Conservation (phyloP, 2,113 vertebrate species). For the Sterna hirundo region DNA sequence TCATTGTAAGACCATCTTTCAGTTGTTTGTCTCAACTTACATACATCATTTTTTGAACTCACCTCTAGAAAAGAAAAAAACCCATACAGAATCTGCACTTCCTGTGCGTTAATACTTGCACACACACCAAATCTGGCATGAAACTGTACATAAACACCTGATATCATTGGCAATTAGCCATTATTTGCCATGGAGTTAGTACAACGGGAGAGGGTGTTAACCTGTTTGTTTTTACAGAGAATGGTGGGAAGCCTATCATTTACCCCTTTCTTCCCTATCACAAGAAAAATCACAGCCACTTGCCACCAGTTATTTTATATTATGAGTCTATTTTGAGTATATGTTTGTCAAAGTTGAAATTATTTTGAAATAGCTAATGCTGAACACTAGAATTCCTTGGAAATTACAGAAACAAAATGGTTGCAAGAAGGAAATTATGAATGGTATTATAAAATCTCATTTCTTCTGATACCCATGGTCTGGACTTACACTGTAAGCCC, state of each 20-base stretch:
- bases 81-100: not conserved
- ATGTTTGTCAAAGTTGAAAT: not conserved
- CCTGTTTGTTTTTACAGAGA: not conserved
- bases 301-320: rapidly evolving
- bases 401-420: not conserved
- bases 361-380: not conserved
- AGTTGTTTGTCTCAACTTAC: not conserved
- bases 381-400: not conserved
- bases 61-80: too few relatives aligned
- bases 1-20: not conserved
- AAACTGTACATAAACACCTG: not conserved
- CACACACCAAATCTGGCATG: not conserved
- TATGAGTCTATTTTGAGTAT: not conserved
- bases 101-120: not conserved
- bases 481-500: not conserved
- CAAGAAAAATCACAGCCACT: not conserved
- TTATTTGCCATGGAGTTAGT: not conserved
- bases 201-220: not conserved
- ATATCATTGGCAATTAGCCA: not conserved
- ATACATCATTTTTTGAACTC: not conserved
- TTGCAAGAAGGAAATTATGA: not conserved
- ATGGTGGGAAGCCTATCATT: not conserved
- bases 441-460: not conserved
- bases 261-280: not conserved
- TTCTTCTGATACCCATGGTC: not conserved